These are phyloP conservation scores for Epicauta chinensis DNA, from an alignment of 1,140 invertebrate species.

Conservation along the genomic window DNA sequence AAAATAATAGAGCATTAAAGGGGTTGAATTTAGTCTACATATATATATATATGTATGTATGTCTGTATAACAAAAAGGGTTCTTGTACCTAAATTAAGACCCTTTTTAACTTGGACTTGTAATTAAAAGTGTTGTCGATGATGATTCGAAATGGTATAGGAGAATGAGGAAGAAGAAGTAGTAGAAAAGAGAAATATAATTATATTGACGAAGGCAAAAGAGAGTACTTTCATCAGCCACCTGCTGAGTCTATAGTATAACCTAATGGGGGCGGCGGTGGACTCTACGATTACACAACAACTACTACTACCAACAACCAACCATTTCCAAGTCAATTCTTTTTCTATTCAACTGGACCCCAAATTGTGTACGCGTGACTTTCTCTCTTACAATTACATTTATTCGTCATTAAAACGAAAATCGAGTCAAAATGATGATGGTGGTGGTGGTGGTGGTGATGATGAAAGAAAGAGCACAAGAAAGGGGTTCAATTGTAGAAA, in stretches of 20 bases:
- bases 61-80: too few relatives aligned
- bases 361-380: conserved; percentile 10
- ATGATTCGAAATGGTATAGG: conserved; percentile 16
- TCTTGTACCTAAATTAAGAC: conserved; percentile 19
- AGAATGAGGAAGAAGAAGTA: too few relatives aligned
- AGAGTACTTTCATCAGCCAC: conserved; percentile 30
- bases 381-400: conserved; percentile 12
- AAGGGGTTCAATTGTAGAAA: too few relatives aligned
- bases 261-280: conserved; percentile 1
- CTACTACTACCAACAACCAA: not conserved
- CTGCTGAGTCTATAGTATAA: conserved; percentile 21
- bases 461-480: too few relatives aligned
- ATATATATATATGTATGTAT: too few relatives aligned
- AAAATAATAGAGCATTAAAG: too few relatives aligned
- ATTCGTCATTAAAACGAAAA: conserved; percentile 16
- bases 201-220: conserved; percentile 20
- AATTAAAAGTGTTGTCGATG: conserved; percentile 30
- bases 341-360: conserved; percentile 12
- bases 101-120: conserved; percentile 27
- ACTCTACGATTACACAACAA: conserved; percentile 4
- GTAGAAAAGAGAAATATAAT: conserved; percentile 27
- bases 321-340: conserved; percentile 17
- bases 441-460: not conserved
- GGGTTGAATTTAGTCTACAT: too few relatives aligned
- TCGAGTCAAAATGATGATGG: not conserved